A percentile compares a stretch with the other conserved stretches of the same genome.
Conservation (phyloP, 2,113 vertebrate genomes). For the Craseonycteris thonglongyai region DNA sequence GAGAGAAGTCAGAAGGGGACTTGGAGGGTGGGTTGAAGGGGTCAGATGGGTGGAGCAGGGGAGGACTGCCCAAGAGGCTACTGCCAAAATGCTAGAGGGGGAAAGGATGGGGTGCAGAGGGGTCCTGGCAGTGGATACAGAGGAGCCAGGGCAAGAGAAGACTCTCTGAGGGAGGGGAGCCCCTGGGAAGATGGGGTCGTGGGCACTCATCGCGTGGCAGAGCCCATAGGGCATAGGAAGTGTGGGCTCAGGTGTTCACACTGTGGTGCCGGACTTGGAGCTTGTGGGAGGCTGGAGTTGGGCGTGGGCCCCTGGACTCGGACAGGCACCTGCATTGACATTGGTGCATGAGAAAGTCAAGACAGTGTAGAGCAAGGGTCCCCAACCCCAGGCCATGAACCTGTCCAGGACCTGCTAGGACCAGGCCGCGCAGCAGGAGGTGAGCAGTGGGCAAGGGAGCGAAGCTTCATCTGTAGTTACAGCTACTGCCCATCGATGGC, state of each 20-base stretch:
- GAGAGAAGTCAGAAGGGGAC: not conserved
- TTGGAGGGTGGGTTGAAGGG: not conserved
- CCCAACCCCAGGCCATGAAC: too few species aligned
- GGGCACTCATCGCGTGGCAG: not conserved
- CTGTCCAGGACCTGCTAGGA: too few species aligned
- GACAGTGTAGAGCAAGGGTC: too few species aligned
- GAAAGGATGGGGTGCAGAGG: not conserved
- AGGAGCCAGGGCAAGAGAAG: not conserved
- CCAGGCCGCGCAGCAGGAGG: too few species aligned
- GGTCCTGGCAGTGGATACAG: not conserved
- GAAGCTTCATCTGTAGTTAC: too few species aligned
- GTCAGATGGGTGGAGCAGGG: not conserved
- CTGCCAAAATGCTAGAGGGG: not conserved
- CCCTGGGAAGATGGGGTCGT: too few species aligned
- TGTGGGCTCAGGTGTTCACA: not conserved
- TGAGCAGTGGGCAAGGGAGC: too few species aligned
- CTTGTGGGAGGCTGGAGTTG: not conserved
- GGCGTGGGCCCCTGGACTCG: rapidly evolving
- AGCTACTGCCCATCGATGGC: too few species aligned
- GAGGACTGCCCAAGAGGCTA: not conserved
- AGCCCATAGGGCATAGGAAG: not conserved
- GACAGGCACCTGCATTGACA: too few species aligned
- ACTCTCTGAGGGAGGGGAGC: too few species aligned
- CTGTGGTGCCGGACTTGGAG: not conserved
- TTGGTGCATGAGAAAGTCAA: not conserved